Evolutionary conservation across 2,113 vertebrate genomes (phyloP).

Genomic region (Tautogolabrus adspersus): DNA sequence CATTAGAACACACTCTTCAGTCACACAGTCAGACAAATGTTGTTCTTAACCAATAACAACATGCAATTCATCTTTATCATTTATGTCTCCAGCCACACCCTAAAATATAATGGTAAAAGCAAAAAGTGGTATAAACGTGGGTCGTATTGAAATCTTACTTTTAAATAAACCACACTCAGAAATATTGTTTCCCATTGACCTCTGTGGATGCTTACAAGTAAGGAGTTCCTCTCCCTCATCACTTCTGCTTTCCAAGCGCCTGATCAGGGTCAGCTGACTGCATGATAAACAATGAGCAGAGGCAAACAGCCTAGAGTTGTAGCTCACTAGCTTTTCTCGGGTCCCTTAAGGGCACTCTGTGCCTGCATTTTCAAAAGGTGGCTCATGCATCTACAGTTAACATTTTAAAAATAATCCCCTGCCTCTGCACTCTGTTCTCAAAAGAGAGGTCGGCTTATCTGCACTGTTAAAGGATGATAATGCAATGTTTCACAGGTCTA

Average conservation of each 20-base stretch:
- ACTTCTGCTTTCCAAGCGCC: constrained; percentile 83
- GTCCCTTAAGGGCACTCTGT: constrained; percentile 62
- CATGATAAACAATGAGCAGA: constrained; percentile 81
- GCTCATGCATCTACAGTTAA: constrained; percentile 18
- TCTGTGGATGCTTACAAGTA: constrained; percentile 71
- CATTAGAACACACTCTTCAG: neutral
- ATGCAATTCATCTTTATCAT: neutral
- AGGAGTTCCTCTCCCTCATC: constrained; percentile 74
- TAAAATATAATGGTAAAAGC: neutral
- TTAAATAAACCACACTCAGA: constrained; percentile 25
- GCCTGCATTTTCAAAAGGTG: constrained; percentile 41
- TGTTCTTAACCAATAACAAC: neutral
- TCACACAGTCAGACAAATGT: too few species aligned
- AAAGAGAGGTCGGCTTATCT: constrained; percentile 37
- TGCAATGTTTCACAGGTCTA: constrained; percentile 67
- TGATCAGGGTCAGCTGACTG: constrained; percentile 86
- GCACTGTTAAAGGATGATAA: constrained; percentile 55
- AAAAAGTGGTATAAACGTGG: neutral
- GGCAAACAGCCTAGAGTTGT: constrained; percentile 77
- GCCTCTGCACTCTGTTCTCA: constrained; percentile 17
- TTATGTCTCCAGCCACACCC: too few species aligned
- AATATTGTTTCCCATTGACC: constrained; percentile 55
- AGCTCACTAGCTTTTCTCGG: constrained; percentile 68
- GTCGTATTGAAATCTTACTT: neutral
- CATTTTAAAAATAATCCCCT: neutral